Percentiles rank a stretch among this genome's conserved stretches.
These are phyloP conservation scores for Pelodytes ibericus DNA, from an alignment of 2,797 vertebrate species.

Conservation along the genomic window DNA sequence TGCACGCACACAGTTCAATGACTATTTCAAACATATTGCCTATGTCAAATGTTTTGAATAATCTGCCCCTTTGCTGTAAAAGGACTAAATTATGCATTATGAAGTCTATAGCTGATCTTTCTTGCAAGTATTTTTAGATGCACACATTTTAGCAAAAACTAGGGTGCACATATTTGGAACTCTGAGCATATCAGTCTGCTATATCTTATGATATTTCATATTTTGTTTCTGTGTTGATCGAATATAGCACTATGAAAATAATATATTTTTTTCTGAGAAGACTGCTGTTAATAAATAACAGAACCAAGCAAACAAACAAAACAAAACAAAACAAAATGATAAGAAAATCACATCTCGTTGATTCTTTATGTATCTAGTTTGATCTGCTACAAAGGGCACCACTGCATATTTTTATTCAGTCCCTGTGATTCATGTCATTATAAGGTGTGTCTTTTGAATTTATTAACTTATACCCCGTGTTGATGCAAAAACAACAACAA, in stretches of 20 bases:
- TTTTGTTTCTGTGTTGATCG: not conserved
- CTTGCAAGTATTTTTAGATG: not conserved
- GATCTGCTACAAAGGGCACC: slow-evolving; percentile 1
- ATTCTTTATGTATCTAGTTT: slow-evolving; percentile 6
- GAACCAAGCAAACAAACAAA: not conserved
- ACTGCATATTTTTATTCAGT: slow-evolving; percentile 6
- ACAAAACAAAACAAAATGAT: not conserved
- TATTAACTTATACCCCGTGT: not conserved
- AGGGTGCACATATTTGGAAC: no score
- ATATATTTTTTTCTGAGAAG: not conserved
- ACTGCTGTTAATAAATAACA: not conserved
- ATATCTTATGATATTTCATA: not conserved
- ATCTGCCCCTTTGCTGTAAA: not conserved
- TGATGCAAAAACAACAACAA: not conserved
- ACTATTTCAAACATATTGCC: no score
- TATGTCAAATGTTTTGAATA: not conserved
- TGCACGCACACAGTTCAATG: no score
- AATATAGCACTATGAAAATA: not conserved
- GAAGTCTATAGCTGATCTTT: not conserved
- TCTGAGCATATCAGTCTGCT: no score
- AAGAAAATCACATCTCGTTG: not conserved
- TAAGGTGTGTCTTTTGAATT: slow-evolving; percentile 13
- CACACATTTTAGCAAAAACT: no score
- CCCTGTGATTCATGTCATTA: not conserved
- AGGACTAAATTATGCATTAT: not conserved